Evolutionary conservation across 2,888 invertebrate genomes (phyloP).

Genomic region (Disparrhopalites patrizii): DNA sequence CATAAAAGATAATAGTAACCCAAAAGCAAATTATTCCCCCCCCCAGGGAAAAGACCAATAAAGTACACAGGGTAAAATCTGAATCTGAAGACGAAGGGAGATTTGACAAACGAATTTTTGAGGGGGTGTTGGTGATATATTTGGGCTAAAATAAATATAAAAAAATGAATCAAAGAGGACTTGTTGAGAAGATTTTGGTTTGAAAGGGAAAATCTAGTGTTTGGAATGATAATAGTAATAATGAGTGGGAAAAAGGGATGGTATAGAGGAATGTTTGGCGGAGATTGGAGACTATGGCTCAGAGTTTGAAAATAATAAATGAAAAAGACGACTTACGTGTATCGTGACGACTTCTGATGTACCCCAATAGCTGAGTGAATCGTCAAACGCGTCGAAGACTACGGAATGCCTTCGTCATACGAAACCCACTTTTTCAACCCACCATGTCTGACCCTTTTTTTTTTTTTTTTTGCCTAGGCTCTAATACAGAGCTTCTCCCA

Average conservation of each 20-base stretch:
- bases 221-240: not conserved
- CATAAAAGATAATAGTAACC: no score
- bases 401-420: constrained; percentile 48
- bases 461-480: no score
- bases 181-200: no score
- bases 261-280: constrained; percentile 8
- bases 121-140: no score
- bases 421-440: constrained; percentile 25
- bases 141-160: no score
- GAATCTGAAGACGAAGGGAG: no score
- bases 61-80: no score
- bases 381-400: constrained; percentile 48
- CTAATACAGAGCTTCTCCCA: no score
- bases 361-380: constrained; percentile 47
- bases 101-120: no score
- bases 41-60: no score
- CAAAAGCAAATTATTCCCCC: no score
- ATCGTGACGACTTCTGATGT: constrained; percentile 38
- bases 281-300: constrained; percentile 10
- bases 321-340: constrained; percentile 44
- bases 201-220: not conserved
- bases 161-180: no score
- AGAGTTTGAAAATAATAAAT: constrained; percentile 42
- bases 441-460: constrained; percentile 15
- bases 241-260: constrained; percentile 2